Evolutionary conservation across 1,140 invertebrate genomes (phyloP), one percentile per base, ranked within the genome.

Genomic region (Zaprionus africanus): DNA sequence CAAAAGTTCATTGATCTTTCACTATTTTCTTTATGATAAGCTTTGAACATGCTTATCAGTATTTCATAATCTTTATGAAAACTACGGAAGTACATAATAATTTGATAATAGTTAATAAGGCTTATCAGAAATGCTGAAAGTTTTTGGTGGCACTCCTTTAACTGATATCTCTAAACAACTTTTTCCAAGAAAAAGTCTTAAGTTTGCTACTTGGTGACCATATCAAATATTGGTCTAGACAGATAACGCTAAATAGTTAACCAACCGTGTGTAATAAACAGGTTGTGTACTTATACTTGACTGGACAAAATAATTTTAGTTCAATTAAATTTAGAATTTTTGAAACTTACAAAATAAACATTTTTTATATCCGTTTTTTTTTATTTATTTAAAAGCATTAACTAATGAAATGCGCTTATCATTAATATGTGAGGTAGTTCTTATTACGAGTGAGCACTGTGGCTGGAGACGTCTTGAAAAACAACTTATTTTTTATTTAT

Each of bases 161-260:
- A 22, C 12, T 24, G 46, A 51, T 24, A 51, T 51, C 19, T 24
- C 19, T 19, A 22, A 41, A 49, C 17, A 9, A 24, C 2, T 19
- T 22, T 22, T 49, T 49, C 2, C 17, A 9, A 19, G 46, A 51
- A 51, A 22, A 22, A 19, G 19, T 22, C 19, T 22, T 19, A 31
- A 34, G 26, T 58, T 57, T 6, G 31, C 24, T 57, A 36, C 43
- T 56, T 46, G 31, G 28, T 43, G 53, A 6, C 13, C 36, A n/a
- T 36, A 46, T 11, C 15, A 46, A 49, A 58, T 66, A 13, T 5
- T 11, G 22, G 17, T 34, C 26, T 49, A 66, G 56, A 68, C 56
- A 59, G 65, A 66, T 58, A 58, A 26, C 22, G 19, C 7, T 24
- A 9, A 26, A 9, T 9, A 15, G 28, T 46, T 66, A 24, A 66